Evolutionary conservation across 2,113 vertebrate species (phyloP).

Genomic region (Anarrhichthys ocellatus): DNA sequence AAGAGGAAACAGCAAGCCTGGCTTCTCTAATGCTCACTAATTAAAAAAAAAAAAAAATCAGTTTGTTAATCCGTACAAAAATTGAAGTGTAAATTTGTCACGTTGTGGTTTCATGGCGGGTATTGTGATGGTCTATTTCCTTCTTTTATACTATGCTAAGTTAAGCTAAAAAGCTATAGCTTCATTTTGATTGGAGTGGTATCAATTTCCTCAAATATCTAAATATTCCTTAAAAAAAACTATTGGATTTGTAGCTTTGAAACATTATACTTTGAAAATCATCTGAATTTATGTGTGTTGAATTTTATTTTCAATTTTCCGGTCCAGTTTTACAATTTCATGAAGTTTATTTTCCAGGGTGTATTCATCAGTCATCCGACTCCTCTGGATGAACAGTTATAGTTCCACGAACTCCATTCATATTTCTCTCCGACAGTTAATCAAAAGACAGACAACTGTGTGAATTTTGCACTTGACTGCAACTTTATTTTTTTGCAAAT

Average conservation of each 20-base stretch:
- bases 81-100: background rate
- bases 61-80: background rate
- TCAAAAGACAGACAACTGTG: slow-evolving; percentile 19
- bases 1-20: no score
- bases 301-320: background rate
- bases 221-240: background rate
- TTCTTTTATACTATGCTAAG: background rate
- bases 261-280: background rate
- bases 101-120: background rate
- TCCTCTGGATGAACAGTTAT: background rate
- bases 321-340: background rate
- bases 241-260: background rate
- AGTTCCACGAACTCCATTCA: background rate
- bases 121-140: background rate
- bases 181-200: background rate
- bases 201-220: background rate
- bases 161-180: background rate
- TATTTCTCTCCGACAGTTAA: background rate
- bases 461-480: slow-evolving; percentile 68
- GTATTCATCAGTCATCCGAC: background rate
- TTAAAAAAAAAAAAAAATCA: no score
- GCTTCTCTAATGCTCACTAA: no score
- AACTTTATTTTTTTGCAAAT: slow-evolving; percentile 85
- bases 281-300: background rate
- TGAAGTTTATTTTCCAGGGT: background rate